Conservation (phyloP, 2,797 vertebrate genomes). For the Bufotes viridis region DNA sequence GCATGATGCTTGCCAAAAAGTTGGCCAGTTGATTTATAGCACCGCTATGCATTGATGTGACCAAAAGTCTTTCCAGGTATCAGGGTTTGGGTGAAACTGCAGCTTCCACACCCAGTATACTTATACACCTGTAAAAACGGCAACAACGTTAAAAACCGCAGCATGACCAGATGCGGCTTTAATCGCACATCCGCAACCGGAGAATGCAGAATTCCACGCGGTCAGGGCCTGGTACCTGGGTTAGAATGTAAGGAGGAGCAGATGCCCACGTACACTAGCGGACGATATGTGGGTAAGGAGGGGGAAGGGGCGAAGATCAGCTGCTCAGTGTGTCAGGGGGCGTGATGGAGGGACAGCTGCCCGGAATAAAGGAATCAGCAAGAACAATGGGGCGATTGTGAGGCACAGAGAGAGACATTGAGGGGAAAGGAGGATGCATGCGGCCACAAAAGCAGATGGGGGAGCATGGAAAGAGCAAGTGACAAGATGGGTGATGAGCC, state of each 20-base stretch:
- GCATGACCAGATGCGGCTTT: too few relatives aligned
- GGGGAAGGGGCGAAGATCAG: conserved; percentile 36
- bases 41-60: too few relatives aligned
- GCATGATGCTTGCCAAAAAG: too few relatives aligned
- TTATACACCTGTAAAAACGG: too few relatives aligned
- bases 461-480: conserved; percentile 21
- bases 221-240: conserved; percentile 15
- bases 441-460: background rate
- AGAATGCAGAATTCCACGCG: background rate
- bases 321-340: conserved; percentile 46
- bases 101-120: too few relatives aligned
- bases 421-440: conserved; percentile 2
- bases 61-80: too few relatives aligned
- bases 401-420: conserved; percentile 35
- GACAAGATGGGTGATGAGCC: conserved; percentile 23
- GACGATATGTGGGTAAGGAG: conserved; percentile 18
- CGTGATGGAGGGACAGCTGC: conserved; percentile 52
- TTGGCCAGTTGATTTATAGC: too few relatives aligned
- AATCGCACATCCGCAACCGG: too few relatives aligned
- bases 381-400: conserved; percentile 58
- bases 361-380: conserved; percentile 49
- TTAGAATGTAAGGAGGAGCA: conserved; percentile 34
- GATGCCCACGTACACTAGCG: conserved; percentile 7
- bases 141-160: too few relatives aligned
- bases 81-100: too few relatives aligned